These are phyloP conservation scores for Stomorhina lunata DNA, from an alignment of 2,888 invertebrate genomes.

Conservation along the genomic window DNA sequence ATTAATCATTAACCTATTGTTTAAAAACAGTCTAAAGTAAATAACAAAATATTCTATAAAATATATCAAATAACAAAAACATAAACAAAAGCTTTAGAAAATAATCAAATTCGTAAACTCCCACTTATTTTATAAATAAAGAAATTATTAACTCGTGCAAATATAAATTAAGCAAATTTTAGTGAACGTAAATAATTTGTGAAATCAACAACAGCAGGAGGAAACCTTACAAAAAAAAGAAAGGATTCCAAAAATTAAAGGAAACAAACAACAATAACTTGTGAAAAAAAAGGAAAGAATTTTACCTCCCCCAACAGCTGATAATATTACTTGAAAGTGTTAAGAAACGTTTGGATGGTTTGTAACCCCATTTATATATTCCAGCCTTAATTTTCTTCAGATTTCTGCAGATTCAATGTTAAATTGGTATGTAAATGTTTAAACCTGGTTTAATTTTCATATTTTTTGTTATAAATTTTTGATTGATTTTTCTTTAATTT, in stretches of 20 bases:
- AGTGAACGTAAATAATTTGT: neutral
- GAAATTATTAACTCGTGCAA: neutral
- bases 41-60: neutral
- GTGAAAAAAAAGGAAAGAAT: neutral
- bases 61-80: neutral
- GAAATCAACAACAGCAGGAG: constrained; percentile 6
- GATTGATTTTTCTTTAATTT: neutral
- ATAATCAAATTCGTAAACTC: neutral
- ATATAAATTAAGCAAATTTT: neutral
- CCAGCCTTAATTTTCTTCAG: constrained; percentile 8
- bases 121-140: neutral
- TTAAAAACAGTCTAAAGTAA: neutral
- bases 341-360: too few relatives aligned
- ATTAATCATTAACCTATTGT: neutral
- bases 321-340: too few relatives aligned
- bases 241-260: too few relatives aligned
- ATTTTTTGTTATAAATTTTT: neutral
- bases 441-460: neutral
- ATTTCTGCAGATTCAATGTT: constrained; percentile 3
- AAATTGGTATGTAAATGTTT: constrained; percentile 58
- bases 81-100: neutral
- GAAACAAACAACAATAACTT: neutral
- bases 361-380: neutral
- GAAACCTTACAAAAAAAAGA: neutral
- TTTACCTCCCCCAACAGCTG: too few relatives aligned